phyloP scores from a whole-genome alignment of 2,888 invertebrate genomes.

The Aphidoletes aphidimyza region DNA sequence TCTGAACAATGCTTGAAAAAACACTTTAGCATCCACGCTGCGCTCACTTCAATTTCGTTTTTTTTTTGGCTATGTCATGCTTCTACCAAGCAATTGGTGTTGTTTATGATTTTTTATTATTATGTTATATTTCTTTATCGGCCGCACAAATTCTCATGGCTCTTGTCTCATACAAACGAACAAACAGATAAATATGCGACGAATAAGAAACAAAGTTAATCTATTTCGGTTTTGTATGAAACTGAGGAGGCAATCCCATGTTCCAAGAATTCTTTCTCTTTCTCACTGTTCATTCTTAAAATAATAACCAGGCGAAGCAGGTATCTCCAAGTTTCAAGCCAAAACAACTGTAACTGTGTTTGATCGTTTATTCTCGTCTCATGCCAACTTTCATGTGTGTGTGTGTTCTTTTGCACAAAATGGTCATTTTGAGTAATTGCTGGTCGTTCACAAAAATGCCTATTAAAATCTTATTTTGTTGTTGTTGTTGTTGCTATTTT shows the following conservation, averaged over 20 bases:
- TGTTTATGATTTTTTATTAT: conserved; percentile 38
- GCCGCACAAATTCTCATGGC: background rate
- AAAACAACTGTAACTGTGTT: background rate
- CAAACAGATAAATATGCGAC: background rate
- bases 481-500: background rate
- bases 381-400: background rate
- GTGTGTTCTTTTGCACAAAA: background rate
- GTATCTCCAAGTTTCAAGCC: too few species aligned
- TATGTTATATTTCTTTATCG: conserved; percentile 45
- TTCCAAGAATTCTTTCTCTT: background rate
- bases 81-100: conserved; percentile 30
- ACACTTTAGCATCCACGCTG: background rate
- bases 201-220: conserved; percentile 13
- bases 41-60: background rate
- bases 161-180: background rate
- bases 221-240: background rate
- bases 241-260: background rate
- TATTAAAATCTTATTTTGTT: background rate
- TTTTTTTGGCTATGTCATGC: background rate
- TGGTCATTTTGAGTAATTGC: background rate
- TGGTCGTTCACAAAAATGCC: background rate
- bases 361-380: background rate
- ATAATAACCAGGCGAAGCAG: background rate
- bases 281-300: too few species aligned
- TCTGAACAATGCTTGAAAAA: background rate